Base-by-base conservation (phyloP, 2,888 invertebrate species). In the Heliconius ethilla region DNA sequence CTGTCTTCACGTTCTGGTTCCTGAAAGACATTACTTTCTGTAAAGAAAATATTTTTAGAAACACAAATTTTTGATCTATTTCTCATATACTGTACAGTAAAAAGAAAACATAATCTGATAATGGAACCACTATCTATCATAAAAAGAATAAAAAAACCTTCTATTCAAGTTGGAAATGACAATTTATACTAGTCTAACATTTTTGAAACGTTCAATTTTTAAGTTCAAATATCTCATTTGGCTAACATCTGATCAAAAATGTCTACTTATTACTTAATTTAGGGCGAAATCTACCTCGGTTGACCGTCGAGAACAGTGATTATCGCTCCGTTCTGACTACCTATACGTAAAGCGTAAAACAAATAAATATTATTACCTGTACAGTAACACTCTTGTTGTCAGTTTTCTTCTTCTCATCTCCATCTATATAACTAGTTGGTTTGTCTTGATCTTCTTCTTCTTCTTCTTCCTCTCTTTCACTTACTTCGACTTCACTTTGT, bases 1-100 rank as follows among this genome's bases (percentile, higher is more conserved):
- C 94, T 95, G 81, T 95, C 94, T 77, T 92, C 91, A 6, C 89
- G 90, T 51, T 89, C 85, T 7, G 92, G 92, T 10, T 93, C 92
- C 92, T 94, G 76, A 11, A 70, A 78, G 9, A 51, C 7, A 51
- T 51, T 51, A 51, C 18, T 51, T 22, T 18, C 18, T 18, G 7
- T 67, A 67, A 67, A 67, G 66, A 33, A 37, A 67, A 51, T 59
- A 59, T 59, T n/a, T 59, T n/a, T 59, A 59, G 4, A n/a, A n/a
- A 59, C n/a, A 59, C 10, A 3, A 11, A 3, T 59, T 51, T 18
- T 22, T 9, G 2, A 22, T 7, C 22, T 51, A 11, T 22, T 22
- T 51, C 18, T 51, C 9, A 22, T 22, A 7, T 51, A 51, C 1
- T 6, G 51, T 51, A 18, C 51, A 6, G 51, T 18, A 18, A 51